A percentile compares a stretch with the other conserved stretches of the same genome.
Evolutionary conservation across 2,113 vertebrate genomes (phyloP).

Genomic region (Pollachius pollachius): DNA sequence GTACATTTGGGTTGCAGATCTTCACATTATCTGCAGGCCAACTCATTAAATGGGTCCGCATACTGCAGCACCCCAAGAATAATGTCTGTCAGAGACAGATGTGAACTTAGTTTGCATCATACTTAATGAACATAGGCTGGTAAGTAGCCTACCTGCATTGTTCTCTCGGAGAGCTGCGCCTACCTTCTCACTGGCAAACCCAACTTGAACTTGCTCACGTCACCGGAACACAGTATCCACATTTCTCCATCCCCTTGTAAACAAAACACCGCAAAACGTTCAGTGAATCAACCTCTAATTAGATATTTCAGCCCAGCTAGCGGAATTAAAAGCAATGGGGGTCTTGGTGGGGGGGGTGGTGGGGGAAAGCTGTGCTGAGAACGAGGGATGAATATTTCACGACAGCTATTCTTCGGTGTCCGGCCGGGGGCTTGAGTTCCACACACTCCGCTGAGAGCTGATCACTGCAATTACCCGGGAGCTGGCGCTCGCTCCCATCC

Average conservation of each 20-base stretch:
- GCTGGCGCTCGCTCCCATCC: constrained; percentile 16
- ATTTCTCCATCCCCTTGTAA: constrained; percentile 37
- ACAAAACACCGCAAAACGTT: neutral
- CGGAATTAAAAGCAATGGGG: too few species aligned
- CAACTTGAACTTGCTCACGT: constrained; percentile 26
- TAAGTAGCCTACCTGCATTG: too few species aligned
- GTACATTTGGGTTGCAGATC: too few species aligned
- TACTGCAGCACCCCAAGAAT: too few species aligned
- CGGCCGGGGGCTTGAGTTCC: constrained; percentile 65
- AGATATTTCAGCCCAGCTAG: neutral
- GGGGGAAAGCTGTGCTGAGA: constrained; percentile 43
- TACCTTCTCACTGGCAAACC: too few species aligned
- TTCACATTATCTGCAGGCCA: too few species aligned
- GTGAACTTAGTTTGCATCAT: too few species aligned
- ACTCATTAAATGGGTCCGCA: too few species aligned
- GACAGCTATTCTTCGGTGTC: constrained; percentile 58
- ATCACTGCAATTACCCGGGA: constrained; percentile 45
- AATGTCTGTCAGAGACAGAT: too few species aligned
- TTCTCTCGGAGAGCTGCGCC: too few species aligned
- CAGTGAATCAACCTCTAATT: constrained; percentile 1
- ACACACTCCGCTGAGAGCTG: constrained; percentile 45
- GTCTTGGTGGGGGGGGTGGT: neutral
- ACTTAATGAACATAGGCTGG: too few species aligned
- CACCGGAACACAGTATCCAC: constrained; percentile 46
- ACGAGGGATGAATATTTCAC: constrained; percentile 69